These are phyloP conservation scores for Scomber scombrus DNA, from an alignment of 2,113 vertebrate species.

Conservation along the genomic window DNA sequence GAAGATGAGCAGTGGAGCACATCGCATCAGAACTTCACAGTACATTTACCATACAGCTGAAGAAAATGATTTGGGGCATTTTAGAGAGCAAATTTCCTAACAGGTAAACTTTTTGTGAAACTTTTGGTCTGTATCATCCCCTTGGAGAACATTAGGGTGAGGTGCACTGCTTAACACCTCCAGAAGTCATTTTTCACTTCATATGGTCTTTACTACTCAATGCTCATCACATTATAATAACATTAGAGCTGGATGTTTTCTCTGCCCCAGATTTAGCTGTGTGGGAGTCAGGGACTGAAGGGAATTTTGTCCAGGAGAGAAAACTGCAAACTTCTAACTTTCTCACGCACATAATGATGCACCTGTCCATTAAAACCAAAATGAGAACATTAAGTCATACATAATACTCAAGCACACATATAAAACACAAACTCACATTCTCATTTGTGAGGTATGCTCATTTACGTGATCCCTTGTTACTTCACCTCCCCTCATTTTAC, in stretches of 20 bases:
- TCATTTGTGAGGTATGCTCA: conserved; percentile 25
- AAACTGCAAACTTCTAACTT: conserved; percentile 51
- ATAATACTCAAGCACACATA: neutral
- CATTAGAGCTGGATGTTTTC: conserved; percentile 58
- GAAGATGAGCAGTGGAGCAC: conserved; percentile 33
- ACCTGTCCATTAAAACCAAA: conserved; percentile 63
- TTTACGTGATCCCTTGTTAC: conserved; percentile 34
- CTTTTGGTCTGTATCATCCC: conserved; percentile 45
- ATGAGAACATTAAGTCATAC: conserved; percentile 53
- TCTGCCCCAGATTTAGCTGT: conserved; percentile 61
- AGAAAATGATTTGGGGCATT: conserved; percentile 27
- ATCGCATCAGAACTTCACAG: conserved; percentile 55
- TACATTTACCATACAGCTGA: conserved; percentile 45
- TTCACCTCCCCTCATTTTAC: conserved; percentile 34
- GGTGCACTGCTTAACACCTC: conserved; percentile 33
- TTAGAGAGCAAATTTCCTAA: conserved; percentile 12
- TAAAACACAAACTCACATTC: conserved; percentile 10
- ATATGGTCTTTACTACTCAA: conserved; percentile 60
- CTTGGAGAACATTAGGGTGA: conserved; percentile 19
- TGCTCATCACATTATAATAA: conserved; percentile 70
- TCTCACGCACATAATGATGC: conserved; percentile 58
- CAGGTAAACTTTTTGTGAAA: conserved; percentile 54
- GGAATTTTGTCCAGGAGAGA: conserved; percentile 60
- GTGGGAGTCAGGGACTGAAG: conserved; percentile 59
- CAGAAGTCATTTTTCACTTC: conserved; percentile 60